Evolutionary conservation across 2,888 invertebrate species (phyloP).

Genomic region (Hemicrepidius hirtus): DNA sequence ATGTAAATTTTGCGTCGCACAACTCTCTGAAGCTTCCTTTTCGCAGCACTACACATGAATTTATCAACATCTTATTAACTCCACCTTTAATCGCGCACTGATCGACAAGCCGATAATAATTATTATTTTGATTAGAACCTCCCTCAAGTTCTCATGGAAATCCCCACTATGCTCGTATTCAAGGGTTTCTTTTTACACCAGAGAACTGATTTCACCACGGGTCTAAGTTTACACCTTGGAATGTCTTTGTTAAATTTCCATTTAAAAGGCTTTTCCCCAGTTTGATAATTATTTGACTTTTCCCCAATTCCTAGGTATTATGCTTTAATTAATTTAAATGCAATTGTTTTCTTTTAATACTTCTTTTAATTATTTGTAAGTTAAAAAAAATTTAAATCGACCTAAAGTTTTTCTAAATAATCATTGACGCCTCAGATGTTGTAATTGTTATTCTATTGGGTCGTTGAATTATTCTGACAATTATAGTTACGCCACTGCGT

Average conservation of each 20-base stretch:
- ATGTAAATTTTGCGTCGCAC: slow-evolving; percentile 7
- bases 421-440: too few species aligned
- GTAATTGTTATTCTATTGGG: slow-evolving; percentile 24
- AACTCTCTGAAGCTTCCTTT: not conserved
- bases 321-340: too few species aligned
- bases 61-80: slow-evolving; percentile 14
- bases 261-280: too few species aligned
- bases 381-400: too few species aligned
- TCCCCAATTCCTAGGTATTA: too few species aligned
- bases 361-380: too few species aligned
- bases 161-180: slow-evolving; percentile 31
- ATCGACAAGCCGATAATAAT: slow-evolving; percentile 4
- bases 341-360: too few species aligned
- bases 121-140: slow-evolving; percentile 17
- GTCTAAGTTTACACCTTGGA: not conserved
- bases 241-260: too few species aligned
- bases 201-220: slow-evolving; percentile 7
- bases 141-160: slow-evolving; percentile 18
- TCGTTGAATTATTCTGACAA: slow-evolving; percentile 18
- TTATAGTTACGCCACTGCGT: too few species aligned
- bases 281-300: too few species aligned
- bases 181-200: slow-evolving; percentile 40
- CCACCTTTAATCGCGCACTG: slow-evolving; percentile 12
- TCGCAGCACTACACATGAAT: not conserved
- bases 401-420: too few species aligned